Base-by-base conservation (phyloP, 2,113 vertebrate genomes). In the Rhea pennata region DNA sequence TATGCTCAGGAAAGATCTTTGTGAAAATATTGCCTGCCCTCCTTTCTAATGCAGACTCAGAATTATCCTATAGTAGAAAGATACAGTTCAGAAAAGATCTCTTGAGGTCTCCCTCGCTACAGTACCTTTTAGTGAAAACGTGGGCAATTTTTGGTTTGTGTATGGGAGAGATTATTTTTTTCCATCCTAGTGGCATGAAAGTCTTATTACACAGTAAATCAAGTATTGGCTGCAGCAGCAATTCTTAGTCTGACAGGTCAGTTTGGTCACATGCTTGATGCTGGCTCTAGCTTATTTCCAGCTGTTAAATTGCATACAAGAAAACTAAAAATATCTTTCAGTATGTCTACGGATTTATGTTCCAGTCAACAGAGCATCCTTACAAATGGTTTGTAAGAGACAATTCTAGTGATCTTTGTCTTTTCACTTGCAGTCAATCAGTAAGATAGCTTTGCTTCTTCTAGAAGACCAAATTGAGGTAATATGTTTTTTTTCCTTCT, bases 401-500 rank as follows among this genome's bases (percentile, higher is more conserved):
- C n/a, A 80, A 9, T 0, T 0, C 15, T 26, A 53, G 11, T 15
- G 48, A 74, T 64, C 0, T 1, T 72, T 71, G 15, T 23, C n/a
- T 70, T 70, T 51, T 44, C 22, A 21, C 70, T 70, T 15, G 21
- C 36, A 64, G 42, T 29, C n/a, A 73, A 8, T 24, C 31, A 22
- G 20, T 62, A 83, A 69, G 66, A 24, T 78, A 62, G 31, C 21
- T 44, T 48, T 69, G 31, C 53, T 26, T 74, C 48, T 73, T 29
- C 39, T 22, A 58, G 66, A 79, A 79, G 46, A 50, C 36, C 12
- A 9, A 12, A 12, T 26, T 70, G 69, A 74, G 27, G 20, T 71
- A 65, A 81, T 65, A 31, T 76, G 33, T 29, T 46, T 46, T 75
- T 66, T 42, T 36, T 36, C 36, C 50, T 66, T 71, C 62, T 50